Conservation (phyloP, 2,797 vertebrate species). For the Paedocypris micromegethes region DNA sequence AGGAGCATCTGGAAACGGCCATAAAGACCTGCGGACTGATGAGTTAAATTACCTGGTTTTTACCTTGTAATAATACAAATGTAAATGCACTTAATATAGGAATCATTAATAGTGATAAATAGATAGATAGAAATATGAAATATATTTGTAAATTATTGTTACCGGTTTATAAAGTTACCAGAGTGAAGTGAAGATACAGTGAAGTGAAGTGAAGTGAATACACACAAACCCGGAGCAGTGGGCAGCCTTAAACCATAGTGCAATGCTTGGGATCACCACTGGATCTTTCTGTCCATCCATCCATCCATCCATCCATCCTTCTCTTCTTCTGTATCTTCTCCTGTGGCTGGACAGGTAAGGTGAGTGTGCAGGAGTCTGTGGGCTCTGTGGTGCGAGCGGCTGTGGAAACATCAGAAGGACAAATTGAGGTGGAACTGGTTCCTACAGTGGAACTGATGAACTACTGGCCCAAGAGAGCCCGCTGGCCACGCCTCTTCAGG, state of each 20-base stretch:
- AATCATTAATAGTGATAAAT: too few species aligned
- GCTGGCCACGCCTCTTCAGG: constrained; percentile 70
- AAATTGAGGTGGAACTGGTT: constrained; percentile 70
- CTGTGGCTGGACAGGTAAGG: constrained; percentile 55
- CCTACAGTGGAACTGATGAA: constrained; percentile 73
- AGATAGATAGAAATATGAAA: too few species aligned
- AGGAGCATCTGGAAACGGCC: constrained; percentile 69
- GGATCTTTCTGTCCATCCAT: too few species aligned
- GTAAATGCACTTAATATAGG: too few species aligned
- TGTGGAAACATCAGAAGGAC: constrained; percentile 68
- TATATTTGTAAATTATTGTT: too few species aligned
- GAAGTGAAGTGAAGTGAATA: too few species aligned
- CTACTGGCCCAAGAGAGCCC: constrained; percentile 69
- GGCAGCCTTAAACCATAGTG: too few species aligned
- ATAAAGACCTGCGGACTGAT: constrained; percentile 66
- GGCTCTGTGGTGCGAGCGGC: constrained; percentile 62
- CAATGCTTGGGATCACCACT: too few species aligned
- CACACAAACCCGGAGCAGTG: too few species aligned
- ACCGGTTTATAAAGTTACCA: too few species aligned
- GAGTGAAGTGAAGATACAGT: too few species aligned
- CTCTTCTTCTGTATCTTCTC: background rate
- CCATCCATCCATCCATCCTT: background rate
- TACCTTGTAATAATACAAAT: background rate
- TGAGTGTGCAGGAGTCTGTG: constrained; percentile 61
- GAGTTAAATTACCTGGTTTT: constrained; percentile 61